Evolutionary conservation across 2,797 vertebrate genomes (phyloP).

Genomic region (Ctenochaetus hawaiiensis): DNA sequence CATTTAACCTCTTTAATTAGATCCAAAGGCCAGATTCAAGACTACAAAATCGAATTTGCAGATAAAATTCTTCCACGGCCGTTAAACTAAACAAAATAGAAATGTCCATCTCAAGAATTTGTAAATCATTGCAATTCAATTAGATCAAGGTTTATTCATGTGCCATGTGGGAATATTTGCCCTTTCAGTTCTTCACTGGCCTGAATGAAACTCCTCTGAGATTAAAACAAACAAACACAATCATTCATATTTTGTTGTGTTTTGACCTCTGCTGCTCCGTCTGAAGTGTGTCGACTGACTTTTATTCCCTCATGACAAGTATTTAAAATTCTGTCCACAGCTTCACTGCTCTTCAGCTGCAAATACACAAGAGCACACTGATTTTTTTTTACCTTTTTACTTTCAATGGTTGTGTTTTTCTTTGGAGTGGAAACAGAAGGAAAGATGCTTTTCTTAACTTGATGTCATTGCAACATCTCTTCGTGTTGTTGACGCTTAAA

Average conservation of each 20-base stretch:
- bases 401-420: conserved; percentile 42
- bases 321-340: conserved; percentile 55
- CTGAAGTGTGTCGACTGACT: conserved; percentile 58
- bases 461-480: conserved; percentile 20
- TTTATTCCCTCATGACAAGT: conserved; percentile 45
- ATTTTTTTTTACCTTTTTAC: conserved; percentile 66
- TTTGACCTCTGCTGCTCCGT: conserved; percentile 51
- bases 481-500: background rate
- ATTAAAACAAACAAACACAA: conserved; percentile 15
- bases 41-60: conserved; percentile 41
- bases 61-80: conserved; percentile 23
- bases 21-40: conserved; percentile 23
- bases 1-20: no score
- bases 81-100: conserved; percentile 40
- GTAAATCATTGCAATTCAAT: background rate
- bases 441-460: conserved; percentile 50
- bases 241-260: conserved; percentile 50
- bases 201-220: conserved; percentile 16
- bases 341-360: conserved; percentile 49
- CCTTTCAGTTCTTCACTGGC: conserved; percentile 17
- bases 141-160: no score
- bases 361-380: conserved; percentile 46
- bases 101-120: conserved; percentile 27
- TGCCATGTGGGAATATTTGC: conserved; percentile 39
- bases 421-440: conserved; percentile 36